Evolutionary conservation across 2,113 vertebrate genomes (phyloP).

Genomic region (Periophthalmodon schlosseri): DNA sequence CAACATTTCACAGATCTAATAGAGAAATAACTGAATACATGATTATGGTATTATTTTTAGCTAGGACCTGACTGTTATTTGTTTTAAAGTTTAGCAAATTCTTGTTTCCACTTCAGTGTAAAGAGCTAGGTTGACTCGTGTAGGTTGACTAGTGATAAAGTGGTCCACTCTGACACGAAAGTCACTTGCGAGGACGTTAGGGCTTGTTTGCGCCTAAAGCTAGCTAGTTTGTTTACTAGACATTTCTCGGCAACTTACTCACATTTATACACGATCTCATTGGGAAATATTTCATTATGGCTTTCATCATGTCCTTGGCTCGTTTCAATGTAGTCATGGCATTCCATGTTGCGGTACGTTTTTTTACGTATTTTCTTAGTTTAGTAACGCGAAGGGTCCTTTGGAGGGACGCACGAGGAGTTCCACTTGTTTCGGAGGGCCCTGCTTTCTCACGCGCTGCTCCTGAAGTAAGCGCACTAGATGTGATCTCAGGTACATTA

Average conservation of each 20-base stretch:
- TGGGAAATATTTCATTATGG: neutral
- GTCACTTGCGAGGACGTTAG: slow-evolving; percentile 22
- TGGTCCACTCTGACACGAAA: neutral
- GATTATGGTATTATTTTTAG: neutral
- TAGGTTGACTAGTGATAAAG: neutral
- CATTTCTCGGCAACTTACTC: slow-evolving; percentile 28
- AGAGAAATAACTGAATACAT: neutral
- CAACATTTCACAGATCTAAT: neutral
- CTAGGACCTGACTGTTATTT: neutral
- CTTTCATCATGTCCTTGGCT: slow-evolving; percentile 13
- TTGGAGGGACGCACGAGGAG: slow-evolving; percentile 15
- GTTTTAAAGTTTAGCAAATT: neutral
- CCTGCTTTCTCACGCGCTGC: slow-evolving; percentile 41
- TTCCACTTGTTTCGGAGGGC: slow-evolving; percentile 6
- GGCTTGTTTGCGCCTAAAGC: neutral
- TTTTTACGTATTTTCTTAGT: neutral
- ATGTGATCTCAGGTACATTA: neutral
- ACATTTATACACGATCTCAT: slow-evolving; percentile 67
- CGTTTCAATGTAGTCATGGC: slow-evolving; percentile 47
- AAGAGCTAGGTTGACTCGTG: neutral
- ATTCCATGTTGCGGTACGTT: slow-evolving; percentile 27
- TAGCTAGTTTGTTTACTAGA: neutral
- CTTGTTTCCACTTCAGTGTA: neutral
- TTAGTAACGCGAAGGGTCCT: neutral
- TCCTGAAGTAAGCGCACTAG: neutral